Base-by-base conservation (phyloP, 2,113 vertebrate genomes). In the Dipodomys ordii region DNA sequence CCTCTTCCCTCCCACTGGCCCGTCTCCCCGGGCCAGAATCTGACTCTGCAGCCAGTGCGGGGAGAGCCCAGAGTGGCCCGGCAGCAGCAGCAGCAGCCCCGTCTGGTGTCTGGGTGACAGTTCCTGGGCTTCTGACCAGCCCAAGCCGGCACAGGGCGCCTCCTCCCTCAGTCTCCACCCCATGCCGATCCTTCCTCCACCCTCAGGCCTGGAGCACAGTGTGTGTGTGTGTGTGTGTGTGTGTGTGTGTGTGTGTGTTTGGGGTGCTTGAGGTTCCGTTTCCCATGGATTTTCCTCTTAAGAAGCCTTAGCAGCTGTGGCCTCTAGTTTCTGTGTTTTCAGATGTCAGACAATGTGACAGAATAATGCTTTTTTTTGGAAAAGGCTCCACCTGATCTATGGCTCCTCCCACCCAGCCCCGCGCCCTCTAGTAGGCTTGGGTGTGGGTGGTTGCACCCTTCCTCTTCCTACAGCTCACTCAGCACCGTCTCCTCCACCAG, bases 241-340 rank as follows among this genome's bases (percentile, higher is more conserved):
- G 49, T 49, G 49, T 12, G 49, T 49, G 49, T 64, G 62, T 12
- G 23, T 46, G 13, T 44, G 16, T 72, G 7, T 76, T 28, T 10
- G 35, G 1, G 18, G 53, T 62, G 15, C 76, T 27, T 69, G 68
- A 83, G 81, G 80, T 53, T 9, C 79, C 19, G 83, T 53, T 90
- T 79, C 57, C 6, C 1, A 11, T 64, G 85, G 94, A 74, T 46
- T 25, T 49, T 64, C 62, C 30, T 62, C 62, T 84, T 57, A 28
- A 80, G 88, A 69, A 46, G 20, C 39, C 74, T 95, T 92, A 84
- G 95, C 91, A 68, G 46, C 7, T 4, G 25, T 3, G 44, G 91
- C 65, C 69, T 94, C 69, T 60, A 6, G 39, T 23, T 85, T 92
- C 95, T 90, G 84, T 87, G 95, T 96, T 83, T 90, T 91, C 89